Evolutionary conservation across 2,797 vertebrate species (phyloP).

Genomic region (Xiphorhynchus erythropygius): DNA sequence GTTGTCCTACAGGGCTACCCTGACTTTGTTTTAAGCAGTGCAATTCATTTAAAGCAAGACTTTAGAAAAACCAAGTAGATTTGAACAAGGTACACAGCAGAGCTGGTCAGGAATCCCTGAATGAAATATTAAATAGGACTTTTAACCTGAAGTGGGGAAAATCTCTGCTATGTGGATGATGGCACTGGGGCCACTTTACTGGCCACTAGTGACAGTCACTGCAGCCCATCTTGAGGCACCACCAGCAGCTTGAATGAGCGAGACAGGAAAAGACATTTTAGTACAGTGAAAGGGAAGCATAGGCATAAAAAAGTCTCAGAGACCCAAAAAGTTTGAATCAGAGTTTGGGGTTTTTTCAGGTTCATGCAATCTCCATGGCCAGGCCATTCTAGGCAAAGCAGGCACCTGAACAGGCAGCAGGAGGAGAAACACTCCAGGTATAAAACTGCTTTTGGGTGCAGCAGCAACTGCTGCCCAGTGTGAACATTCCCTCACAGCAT

Average conservation of each 20-base stretch:
- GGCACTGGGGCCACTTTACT: background rate
- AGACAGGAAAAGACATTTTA: background rate
- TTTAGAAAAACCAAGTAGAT: background rate
- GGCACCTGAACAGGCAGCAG: background rate
- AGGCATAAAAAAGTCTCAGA: background rate
- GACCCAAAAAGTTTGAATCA: background rate
- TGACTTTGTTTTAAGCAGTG: background rate
- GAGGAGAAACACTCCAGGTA: background rate
- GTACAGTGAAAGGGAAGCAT: background rate
- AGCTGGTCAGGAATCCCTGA: background rate
- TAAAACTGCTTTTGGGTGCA: background rate
- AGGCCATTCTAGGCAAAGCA: background rate
- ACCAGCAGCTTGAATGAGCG: background rate
- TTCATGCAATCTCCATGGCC: background rate
- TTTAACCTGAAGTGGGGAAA: background rate
- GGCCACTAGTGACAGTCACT: background rate
- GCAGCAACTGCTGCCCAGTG: background rate
- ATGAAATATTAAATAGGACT: background rate
- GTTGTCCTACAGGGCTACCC: background rate
- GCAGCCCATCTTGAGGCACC: background rate
- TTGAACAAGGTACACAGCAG: background rate
- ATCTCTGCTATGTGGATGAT: background rate
- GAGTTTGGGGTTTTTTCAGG: background rate
- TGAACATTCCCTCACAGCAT: fast-evolving
- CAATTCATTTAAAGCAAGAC: background rate